Conservation (phyloP, 1,140 invertebrate genomes). For the Pogonus chalceus region DNA sequence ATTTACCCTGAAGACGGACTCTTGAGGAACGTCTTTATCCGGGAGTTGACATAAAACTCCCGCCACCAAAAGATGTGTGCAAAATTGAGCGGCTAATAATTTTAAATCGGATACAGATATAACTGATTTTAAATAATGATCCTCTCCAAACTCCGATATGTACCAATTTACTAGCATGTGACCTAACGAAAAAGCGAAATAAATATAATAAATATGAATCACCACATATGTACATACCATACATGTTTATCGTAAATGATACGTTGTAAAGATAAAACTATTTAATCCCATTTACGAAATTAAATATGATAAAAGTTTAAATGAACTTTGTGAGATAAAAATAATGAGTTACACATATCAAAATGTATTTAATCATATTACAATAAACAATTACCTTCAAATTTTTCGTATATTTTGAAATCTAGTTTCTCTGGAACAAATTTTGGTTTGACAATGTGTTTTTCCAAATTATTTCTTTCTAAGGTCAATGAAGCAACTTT, state of each 20-base stretch:
- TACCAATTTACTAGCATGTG: slow-evolving; percentile 87
- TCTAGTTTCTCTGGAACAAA: slow-evolving; percentile 75
- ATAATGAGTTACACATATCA: no score
- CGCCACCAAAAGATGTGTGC: slow-evolving; percentile 78
- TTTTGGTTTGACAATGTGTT: slow-evolving; percentile 53
- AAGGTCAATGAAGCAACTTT: slow-evolving; percentile 75
- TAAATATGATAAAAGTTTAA: no score
- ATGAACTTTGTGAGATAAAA: no score
- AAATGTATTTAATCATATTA: slow-evolving; percentile 1
- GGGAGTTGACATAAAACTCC: slow-evolving; percentile 70
- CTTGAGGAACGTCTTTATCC: slow-evolving; percentile 53
- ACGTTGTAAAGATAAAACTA: no score
- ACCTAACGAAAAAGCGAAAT: no score
- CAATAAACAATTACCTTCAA: slow-evolving; percentile 60
- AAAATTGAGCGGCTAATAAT: slow-evolving; percentile 68
- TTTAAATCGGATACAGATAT: slow-evolving; percentile 62
- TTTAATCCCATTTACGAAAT: no score
- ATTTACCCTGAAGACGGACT: slow-evolving; percentile 67
- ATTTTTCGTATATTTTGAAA: slow-evolving; percentile 74
- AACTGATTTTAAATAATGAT: slow-evolving; percentile 49
- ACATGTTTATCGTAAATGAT: no score
- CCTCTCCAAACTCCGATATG: slow-evolving; percentile 63
- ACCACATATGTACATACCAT: no score
- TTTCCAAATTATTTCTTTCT: slow-evolving; percentile 52
- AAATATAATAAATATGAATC: no score